Evolutionary conservation across 1,140 invertebrate genomes (phyloP).

Genomic region (Drosophila leontia): DNA sequence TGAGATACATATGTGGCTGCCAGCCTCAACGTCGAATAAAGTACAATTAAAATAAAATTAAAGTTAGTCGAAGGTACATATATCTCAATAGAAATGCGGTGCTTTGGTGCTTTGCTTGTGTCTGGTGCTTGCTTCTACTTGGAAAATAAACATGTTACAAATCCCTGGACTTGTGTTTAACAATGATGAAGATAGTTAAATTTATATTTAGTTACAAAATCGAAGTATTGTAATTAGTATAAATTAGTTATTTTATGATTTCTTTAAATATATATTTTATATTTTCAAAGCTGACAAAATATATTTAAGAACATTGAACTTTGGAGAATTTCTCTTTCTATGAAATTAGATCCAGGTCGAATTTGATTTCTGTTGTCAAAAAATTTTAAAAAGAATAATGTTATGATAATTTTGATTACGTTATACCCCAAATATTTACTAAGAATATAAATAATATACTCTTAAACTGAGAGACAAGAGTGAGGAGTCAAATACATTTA

Average conservation of each 20-base stretch:
- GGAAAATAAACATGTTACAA: not conserved
- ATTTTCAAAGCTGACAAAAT: not conserved
- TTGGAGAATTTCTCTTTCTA: too few relatives aligned
- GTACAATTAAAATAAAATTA: conserved; percentile 70
- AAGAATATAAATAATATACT: too few relatives aligned
- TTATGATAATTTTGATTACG: too few relatives aligned
- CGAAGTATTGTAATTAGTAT: not conserved
- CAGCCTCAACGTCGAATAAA: conserved; percentile 54
- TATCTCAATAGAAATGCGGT: conserved; percentile 38
- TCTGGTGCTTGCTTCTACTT: conserved; percentile 6
- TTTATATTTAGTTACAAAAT: not conserved
- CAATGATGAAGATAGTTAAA: not conserved
- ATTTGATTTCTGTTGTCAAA: too few relatives aligned
- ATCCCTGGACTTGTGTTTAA: too few relatives aligned
- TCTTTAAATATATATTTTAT: not conserved
- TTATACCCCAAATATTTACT: too few relatives aligned
- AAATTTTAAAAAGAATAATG: too few relatives aligned
- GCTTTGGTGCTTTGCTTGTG: conserved; percentile 39
- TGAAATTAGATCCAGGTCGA: too few relatives aligned
- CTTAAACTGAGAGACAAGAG: too few relatives aligned
- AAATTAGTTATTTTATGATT: not conserved
- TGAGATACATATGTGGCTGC: conserved; percentile 10
- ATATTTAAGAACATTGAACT: too few relatives aligned
- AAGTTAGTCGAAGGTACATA: conserved; percentile 31
- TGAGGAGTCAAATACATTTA: too few relatives aligned